These are phyloP conservation scores for Yasuhikotakia modesta DNA, from an alignment of 2,797 vertebrate species.

Conservation along the genomic window DNA sequence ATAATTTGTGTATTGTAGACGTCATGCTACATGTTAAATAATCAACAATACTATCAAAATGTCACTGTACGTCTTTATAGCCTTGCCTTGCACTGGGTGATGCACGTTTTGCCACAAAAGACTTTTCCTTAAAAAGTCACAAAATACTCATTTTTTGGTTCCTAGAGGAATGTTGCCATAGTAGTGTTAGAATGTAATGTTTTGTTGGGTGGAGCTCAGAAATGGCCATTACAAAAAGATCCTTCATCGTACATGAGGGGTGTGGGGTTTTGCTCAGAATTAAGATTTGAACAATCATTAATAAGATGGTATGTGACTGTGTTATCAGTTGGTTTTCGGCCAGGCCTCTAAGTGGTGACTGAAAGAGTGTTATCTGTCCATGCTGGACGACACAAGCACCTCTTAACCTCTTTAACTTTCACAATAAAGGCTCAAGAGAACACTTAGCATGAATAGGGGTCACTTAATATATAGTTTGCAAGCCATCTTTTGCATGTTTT, in stretches of 20 bases:
- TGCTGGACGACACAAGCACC: constrained; percentile 59
- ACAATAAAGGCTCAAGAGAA: constrained; percentile 45
- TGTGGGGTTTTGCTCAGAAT: constrained; percentile 51
- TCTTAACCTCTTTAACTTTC: constrained; percentile 45
- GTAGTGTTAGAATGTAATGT: constrained; percentile 25
- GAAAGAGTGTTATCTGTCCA: constrained; percentile 70
- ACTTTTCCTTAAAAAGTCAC: neutral
- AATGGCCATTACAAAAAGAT: constrained; percentile 43
- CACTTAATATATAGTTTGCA: constrained; percentile 5
- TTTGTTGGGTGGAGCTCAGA: constrained; percentile 50
- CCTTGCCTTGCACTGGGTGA: neutral
- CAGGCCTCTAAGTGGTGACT: constrained; percentile 61
- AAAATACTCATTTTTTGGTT: neutral
- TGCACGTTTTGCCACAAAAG: no score
- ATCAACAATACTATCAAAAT: constrained; percentile 23
- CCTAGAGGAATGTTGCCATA: constrained; percentile 37
- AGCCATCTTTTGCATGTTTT: constrained; percentile 22
- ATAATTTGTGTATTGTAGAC: neutral
- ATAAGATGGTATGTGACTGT: constrained; percentile 78
- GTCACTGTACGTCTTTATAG: no score
- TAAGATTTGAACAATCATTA: constrained; percentile 80
- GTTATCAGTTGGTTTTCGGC: constrained; percentile 77
- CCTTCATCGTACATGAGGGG: constrained; percentile 49
- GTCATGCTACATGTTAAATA: neutral
- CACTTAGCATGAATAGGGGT: constrained; percentile 31